Base-by-base conservation (phyloP, 2,888 invertebrate species). In the Theretra japonica region DNA sequence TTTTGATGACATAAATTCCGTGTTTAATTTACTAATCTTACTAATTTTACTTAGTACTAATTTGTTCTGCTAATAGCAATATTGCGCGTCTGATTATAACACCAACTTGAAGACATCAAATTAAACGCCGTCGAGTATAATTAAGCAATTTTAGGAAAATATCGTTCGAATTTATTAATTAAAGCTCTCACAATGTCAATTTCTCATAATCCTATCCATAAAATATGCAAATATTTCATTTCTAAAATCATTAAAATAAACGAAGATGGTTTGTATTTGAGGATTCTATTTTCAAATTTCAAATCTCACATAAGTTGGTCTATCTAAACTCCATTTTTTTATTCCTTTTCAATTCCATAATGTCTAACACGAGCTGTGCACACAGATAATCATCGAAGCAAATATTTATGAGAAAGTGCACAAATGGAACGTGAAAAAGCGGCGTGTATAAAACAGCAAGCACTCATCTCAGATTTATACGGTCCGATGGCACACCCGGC, bases 381-480 rank as follows among this genome's bases (percentile, higher is more conserved):
- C n/a, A 6, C n/a, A 53, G n/a, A 19, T n/a, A 53, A 53, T 53
- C n/a, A 53, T 53, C 53, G n/a, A 53, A n/a, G 53, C 53, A 53
- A 53, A 53, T 53, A n/a, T 53, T 53, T 53, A 17, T 53, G 53
- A 19, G 25, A 19, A 62, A 62, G 30, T 21, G 33, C n/a, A 62
- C 8, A 30, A 30, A 30, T 33, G 50, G 21, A 30, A 65, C 30
- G 33, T 56, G 15, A 62, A 28, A n/a, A n/a, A 53, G 53, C 53
- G n/a, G 53, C 6, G 50, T 53, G n/a, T 56, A 30, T 41, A 56
- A 65, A 17, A 65, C 53, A 65, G 70, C 53, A 62, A 33, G 60
- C 41, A 65, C 53, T 65, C 60, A 56, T 62, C 56, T 71, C 70
- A 56, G 33, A 71, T 70, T 62, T 70, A 65, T 56, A 71, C 62